Evolutionary conservation across 2,888 invertebrate genomes (phyloP), one percentile per base, ranked within the genome.

Genomic region (Euplexia lucipara): DNA sequence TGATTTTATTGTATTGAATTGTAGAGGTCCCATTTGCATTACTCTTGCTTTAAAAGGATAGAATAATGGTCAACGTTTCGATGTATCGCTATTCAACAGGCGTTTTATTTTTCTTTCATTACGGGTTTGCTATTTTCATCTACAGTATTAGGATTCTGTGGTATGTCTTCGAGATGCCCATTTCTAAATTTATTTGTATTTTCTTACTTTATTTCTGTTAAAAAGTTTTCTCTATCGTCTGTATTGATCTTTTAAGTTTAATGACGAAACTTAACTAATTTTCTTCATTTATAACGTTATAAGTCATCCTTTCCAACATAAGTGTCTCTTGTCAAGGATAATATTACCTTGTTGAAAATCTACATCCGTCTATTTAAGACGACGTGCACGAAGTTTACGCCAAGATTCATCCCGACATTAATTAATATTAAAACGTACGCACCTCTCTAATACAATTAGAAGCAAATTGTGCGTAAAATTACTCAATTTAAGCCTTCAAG

Each of bases 1-100:
- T 68, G 49, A 80, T 80, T 77, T 80, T 79, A 73, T 78, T 79
- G 81, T 78, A 68, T 78, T 81, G 79, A 78, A 79, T 79, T 61
- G 70, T 70, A 61, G 64, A 48, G 53, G 35, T 64, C 42, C 57
- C 41, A 68, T 78, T 81, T 73, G 68, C 57, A 81, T 74, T 59
- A 65, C 62, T 63, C 58, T 68, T 42, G 39, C 79, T 81, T 53
- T 79, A 79, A 81, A 78, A 57, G 79, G 79, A 56, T 52, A 22
- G 68, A 64, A 78, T 79, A 79, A 79, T 79, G 81, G 82, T 64
- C 62, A 53, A 37, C 61, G 70, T 63, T 74, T 70, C 34, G 42
- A 56, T 47, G 48, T 68, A 61, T 64, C 30, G 70, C 70, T 64
- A 66, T 81, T 70, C 70, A 74, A 63, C 48, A 26, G 45, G 20